Base-by-base conservation (phyloP, 2,113 vertebrate species). In the Loxodonta africana region DNA sequence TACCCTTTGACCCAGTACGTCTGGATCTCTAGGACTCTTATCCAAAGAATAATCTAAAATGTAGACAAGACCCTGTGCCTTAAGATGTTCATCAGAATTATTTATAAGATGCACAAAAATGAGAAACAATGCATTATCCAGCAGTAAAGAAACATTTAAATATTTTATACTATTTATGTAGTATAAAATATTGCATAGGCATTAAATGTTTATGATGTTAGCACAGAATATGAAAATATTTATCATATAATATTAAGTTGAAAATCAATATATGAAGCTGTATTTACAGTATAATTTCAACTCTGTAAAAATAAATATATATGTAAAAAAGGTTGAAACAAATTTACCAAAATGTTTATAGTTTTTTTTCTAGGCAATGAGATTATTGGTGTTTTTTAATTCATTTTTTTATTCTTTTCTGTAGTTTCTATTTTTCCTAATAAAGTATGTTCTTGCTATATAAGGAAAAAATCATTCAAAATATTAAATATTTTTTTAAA, bases 21-120 rank as follows among this genome's bases (percentile, higher is more conserved):
- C 41, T 83, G 25, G 30, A 37, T 69, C 63, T 94, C n/a, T 71
- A 76, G 28, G 62, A 83, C 48, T n/a, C 28, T 73, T 87, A 41
- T 9, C 77, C 53, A 95, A 82, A 95, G 33, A 73, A 41, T 80
- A 91, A 91, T 48, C 69, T 82, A 78, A 96, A 89, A 44, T 48
- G n/a, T 37, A 8, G 51, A n/a, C 57, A 84, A 71, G 15, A 33
- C 9, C 2, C 2, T 41, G 8, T 78, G 46, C 73, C 69, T 46
- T 92, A 71, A 82, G 8, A 41, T 51, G 3, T 30, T 48, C 37
- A 82, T 51, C 48, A 92, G 77, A 92, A 90, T 90, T 92, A 88
- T 90, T 92, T 88, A 62, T 48, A 63, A 67, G 44, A 69, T 85
- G 37, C 33, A 93, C 30, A 51, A 92, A 95, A 94, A 85, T 92